Evolutionary conservation across 2,888 invertebrate species (phyloP).

Genomic region (Hesperia comma): DNA sequence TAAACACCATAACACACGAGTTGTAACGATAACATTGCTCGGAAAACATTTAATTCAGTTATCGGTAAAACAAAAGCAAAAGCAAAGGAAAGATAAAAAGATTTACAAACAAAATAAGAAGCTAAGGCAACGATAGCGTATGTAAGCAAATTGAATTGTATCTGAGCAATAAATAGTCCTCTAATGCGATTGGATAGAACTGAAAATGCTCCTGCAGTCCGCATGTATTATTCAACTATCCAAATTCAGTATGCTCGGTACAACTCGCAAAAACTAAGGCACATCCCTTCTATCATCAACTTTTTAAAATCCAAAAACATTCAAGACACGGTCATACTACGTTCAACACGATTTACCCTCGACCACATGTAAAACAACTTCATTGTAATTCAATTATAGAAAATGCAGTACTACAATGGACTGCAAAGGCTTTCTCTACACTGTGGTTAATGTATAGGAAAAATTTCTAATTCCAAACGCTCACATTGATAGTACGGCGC

Average conservation of each 20-base stretch:
- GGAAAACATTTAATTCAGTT: slow-evolving; percentile 19
- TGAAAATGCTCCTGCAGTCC: slow-evolving; percentile 53
- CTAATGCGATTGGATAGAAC: slow-evolving; percentile 47
- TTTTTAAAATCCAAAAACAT: slow-evolving; percentile 29
- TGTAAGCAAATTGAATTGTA: slow-evolving; percentile 43
- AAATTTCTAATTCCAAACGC: slow-evolving; percentile 72
- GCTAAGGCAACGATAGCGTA: slow-evolving; percentile 7
- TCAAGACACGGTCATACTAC: slow-evolving; percentile 18
- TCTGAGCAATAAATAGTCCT: slow-evolving; percentile 50
- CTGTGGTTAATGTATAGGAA: slow-evolving; percentile 69
- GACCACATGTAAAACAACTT: slow-evolving; percentile 23
- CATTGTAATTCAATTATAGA: slow-evolving; percentile 16
- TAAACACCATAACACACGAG: slow-evolving; percentile 1
- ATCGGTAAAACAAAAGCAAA: slow-evolving; percentile 8
- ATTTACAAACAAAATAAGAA: slow-evolving; percentile 28
- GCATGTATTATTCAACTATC: slow-evolving; percentile 59
- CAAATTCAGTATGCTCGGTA: slow-evolving; percentile 32
- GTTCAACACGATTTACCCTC: slow-evolving; percentile 1
- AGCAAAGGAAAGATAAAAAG: slow-evolving; percentile 31
- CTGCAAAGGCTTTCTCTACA: slow-evolving; percentile 46
- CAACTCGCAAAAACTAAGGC: slow-evolving; percentile 39
- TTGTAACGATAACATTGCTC: neutral
- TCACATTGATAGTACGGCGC: slow-evolving; percentile 73
- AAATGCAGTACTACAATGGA: slow-evolving; percentile 17
- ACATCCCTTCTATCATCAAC: slow-evolving; percentile 39